These are phyloP conservation scores for Contarinia nasturtii DNA, from an alignment of 1,140 invertebrate genomes.

Conservation along the genomic window DNA sequence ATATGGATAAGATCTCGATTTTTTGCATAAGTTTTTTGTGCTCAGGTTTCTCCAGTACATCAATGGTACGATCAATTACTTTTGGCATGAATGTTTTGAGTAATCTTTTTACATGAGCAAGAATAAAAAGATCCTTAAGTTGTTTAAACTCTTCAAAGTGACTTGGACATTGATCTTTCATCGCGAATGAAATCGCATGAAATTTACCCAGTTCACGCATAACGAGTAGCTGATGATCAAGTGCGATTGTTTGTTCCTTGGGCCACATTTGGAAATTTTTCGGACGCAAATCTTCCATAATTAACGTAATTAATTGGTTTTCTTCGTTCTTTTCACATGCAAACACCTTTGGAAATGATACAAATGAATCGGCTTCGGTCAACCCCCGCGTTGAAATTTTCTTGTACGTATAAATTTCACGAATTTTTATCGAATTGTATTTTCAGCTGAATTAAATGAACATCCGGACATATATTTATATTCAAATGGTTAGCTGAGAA, in stretches of 20 bases:
- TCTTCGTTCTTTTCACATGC: conserved; percentile 8
- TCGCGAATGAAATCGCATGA: conserved; percentile 22
- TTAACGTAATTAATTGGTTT: conserved; percentile 16
- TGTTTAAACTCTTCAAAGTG: conserved; percentile 8
- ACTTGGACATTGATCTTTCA: conserved; percentile 14
- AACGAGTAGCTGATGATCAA: conserved; percentile 16
- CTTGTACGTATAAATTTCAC: neutral
- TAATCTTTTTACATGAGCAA: too few species aligned
- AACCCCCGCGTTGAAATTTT: neutral
- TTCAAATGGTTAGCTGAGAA: too few species aligned
- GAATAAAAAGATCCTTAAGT: conserved; percentile 5
- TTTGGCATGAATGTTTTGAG: too few species aligned
- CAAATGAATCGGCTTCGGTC: neutral
- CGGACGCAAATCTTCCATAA: conserved; percentile 22
- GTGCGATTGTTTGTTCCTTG: conserved; percentile 18
- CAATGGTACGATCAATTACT: too few species aligned
- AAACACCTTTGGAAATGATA: conserved; percentile 4
- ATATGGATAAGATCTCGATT: too few species aligned
- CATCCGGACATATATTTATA: too few species aligned
- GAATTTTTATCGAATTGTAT: too few species aligned
- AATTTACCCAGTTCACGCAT: conserved; percentile 20
- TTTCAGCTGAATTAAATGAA: too few species aligned
- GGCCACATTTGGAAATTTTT: conserved; percentile 16
- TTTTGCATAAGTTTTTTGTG: too few species aligned
- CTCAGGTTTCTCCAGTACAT: too few species aligned